Evolutionary conservation across 2,888 invertebrate genomes (phyloP).

Genomic region (Parapristionchus giblindavisi): DNA sequence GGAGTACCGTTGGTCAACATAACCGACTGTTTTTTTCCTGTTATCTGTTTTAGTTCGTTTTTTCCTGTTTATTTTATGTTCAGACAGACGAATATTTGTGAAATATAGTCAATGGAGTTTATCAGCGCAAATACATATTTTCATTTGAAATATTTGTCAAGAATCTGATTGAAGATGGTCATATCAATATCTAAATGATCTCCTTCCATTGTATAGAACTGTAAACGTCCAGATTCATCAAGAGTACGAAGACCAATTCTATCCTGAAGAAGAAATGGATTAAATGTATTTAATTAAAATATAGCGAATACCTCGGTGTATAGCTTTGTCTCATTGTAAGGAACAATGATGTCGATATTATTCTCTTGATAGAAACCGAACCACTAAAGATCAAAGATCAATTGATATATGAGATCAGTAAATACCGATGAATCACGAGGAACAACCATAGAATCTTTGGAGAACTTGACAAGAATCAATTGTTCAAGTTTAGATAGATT

Average conservation of each 20-base stretch:
- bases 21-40: too few relatives aligned
- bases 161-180: constrained; percentile 65
- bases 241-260: constrained; percentile 82
- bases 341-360: constrained; percentile 79
- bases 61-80: too few relatives aligned
- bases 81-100: not conserved
- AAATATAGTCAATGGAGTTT: not conserved
- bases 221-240: constrained; percentile 78
- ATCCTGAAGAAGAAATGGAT: constrained; percentile 75
- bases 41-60: too few relatives aligned
- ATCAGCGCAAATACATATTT: not conserved
- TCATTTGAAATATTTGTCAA: constrained; percentile 47
- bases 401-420: not conserved
- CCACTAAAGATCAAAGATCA: constrained; percentile 75
- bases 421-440: constrained; percentile 83
- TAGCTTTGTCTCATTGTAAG: constrained; percentile 80
- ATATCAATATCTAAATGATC: constrained; percentile 84
- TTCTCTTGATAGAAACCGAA: constrained; percentile 92
- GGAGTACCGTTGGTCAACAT: too few relatives aligned
- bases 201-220: constrained; percentile 81
- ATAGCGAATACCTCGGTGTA: constrained; percentile 83
- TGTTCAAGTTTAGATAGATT: constrained; percentile 83
- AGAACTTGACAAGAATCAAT: constrained; percentile 89
- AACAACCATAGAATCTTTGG: constrained; percentile 88
- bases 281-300: not conserved